phyloP scores from a whole-genome alignment of 2,113 vertebrate species.

The Syngnathus floridae region DNA sequence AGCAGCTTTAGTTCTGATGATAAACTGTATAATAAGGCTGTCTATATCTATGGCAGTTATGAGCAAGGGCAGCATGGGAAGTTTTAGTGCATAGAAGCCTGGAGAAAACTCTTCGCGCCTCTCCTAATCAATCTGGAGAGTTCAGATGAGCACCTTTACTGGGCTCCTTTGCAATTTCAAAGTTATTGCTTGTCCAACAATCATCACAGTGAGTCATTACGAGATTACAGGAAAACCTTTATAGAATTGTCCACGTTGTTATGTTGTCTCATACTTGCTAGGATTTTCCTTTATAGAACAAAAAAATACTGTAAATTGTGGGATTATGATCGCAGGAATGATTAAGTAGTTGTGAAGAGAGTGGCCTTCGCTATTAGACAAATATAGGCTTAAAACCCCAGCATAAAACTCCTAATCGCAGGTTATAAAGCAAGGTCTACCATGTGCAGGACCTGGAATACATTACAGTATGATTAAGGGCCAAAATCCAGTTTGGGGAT shows the following conservation, averaged over 20 bases:
- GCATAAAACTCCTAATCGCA: not conserved
- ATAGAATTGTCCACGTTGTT: not conserved
- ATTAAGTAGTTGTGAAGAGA: not conserved
- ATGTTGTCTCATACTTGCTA: conserved; percentile 4
- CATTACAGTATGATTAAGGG: not conserved
- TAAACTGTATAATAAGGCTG: conserved; percentile 61
- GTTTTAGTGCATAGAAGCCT: conserved; percentile 46
- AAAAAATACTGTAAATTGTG: not conserved
- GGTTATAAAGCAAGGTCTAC: not conserved
- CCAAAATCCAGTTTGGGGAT: not conserved
- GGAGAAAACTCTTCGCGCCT: conserved; percentile 21
- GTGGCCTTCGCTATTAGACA: not conserved
- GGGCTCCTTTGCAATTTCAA: conserved; percentile 30
- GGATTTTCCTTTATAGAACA: not conserved
- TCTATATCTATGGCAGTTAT: conserved; percentile 52
- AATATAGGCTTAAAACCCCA: not conserved
- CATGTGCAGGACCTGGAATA: not conserved
- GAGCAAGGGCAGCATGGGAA: conserved; percentile 29
- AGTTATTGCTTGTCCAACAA: conserved; percentile 38
- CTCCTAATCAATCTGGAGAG: conserved; percentile 50
- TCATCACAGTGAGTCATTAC: conserved; percentile 6
- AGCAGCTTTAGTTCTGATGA: conserved; percentile 51
- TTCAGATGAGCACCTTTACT: conserved; percentile 36
- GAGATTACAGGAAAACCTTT: conserved; percentile 13
- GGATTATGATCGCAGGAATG: not conserved